Percentiles rank a stretch among this genome's conserved stretches.
These are phyloP conservation scores for Cataglyphis albicans DNA, from an alignment of 2,888 invertebrate species.

Conservation along the genomic window DNA sequence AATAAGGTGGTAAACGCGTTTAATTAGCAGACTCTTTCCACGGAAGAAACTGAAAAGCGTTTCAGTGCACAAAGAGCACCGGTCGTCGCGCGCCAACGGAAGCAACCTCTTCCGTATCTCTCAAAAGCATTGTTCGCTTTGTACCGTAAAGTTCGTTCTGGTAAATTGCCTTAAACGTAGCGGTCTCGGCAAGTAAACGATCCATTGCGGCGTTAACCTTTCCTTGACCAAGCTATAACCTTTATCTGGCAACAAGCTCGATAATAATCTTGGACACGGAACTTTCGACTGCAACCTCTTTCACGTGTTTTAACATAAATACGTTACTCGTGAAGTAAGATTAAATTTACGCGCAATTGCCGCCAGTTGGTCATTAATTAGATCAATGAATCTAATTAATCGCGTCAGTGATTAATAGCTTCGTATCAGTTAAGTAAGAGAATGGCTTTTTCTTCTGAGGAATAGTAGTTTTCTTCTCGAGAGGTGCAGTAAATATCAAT, in stretches of 20 bases:
- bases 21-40: constrained; percentile 3
- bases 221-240: constrained; percentile 56
- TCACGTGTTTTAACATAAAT: constrained; percentile 8
- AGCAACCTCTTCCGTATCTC: constrained; percentile 57
- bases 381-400: constrained; percentile 8
- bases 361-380: not conserved
- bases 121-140: constrained; percentile 61
- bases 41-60: constrained; percentile 43
- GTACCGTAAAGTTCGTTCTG: constrained; percentile 68
- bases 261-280: constrained; percentile 57
- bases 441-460: constrained; percentile 46
- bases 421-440: constrained; percentile 12
- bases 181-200: constrained; percentile 61
- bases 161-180: constrained; percentile 70
- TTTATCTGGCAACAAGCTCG: constrained; percentile 63
- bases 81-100: constrained; percentile 46
- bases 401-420: not conserved
- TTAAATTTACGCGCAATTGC: not conserved
- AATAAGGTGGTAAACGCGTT: constrained; percentile 43
- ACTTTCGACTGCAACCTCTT: not conserved
- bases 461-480: constrained; percentile 59
- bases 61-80: constrained; percentile 24
- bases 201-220: constrained; percentile 64
- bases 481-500: constrained; percentile 72
- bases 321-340: constrained; percentile 21